phyloP scores from a whole-genome alignment of 35 echinoderm and acorn worm genomes.

The Ptychodera flava region DNA sequence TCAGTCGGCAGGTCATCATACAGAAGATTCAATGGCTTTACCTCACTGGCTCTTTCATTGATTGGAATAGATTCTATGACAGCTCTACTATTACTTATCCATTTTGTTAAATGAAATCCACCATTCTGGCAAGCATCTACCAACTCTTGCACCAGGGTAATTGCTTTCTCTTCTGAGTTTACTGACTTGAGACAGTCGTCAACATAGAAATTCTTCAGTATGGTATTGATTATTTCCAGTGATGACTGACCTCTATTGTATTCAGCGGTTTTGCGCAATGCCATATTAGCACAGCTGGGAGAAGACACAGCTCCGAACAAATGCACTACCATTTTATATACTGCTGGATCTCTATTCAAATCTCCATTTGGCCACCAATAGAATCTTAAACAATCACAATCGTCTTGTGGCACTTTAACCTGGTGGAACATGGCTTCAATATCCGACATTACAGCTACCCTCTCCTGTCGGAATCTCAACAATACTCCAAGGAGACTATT shows the following conservation, averaged over 20 bases:
- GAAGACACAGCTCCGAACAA: not conserved
- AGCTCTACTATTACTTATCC: not conserved
- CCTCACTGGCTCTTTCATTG: not conserved
- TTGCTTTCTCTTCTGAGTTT: not conserved
- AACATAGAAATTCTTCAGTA: not conserved
- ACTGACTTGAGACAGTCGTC: not conserved
- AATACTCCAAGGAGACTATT: constrained; percentile 22
- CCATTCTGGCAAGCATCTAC: not conserved
- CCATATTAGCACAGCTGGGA: not conserved
- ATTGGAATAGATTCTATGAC: not conserved
- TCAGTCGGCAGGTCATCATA: constrained; percentile 31
- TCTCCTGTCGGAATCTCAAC: constrained; percentile 12
- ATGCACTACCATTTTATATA: constrained; percentile 13
- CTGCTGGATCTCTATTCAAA: not conserved
- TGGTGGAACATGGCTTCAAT: constrained; percentile 49
- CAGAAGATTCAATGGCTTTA: constrained; percentile 8
- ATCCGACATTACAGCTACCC: constrained; percentile 31
- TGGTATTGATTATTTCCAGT: not conserved
- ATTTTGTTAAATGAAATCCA: not conserved
- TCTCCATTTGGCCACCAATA: constrained; percentile 47
- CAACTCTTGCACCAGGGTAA: not conserved
- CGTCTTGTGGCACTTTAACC: constrained; percentile 15
- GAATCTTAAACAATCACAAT: constrained; percentile 41
- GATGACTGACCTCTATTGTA: not conserved
- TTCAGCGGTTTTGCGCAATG: not conserved